Percentiles rank a stretch among this genome's conserved stretches.
Evolutionary conservation across 2,888 invertebrate species (phyloP).

Genomic region (Pandemis cinnamomeana): DNA sequence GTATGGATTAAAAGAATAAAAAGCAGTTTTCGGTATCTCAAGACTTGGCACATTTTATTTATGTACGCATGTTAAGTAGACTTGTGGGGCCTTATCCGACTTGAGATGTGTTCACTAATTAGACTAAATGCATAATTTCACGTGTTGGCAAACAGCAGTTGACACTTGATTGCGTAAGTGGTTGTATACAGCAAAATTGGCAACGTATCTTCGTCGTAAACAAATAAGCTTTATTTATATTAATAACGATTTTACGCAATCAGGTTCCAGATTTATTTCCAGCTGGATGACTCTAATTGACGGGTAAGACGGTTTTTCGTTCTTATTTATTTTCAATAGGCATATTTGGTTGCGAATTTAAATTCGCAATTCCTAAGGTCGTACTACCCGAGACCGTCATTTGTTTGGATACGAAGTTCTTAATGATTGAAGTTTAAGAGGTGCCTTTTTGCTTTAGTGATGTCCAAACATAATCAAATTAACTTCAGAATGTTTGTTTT

Average conservation of each 20-base stretch:
- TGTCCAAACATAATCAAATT: not conserved
- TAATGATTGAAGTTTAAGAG: not conserved
- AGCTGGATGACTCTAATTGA: too few relatives aligned
- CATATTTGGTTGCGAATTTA: not conserved
- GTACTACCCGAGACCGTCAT: slow-evolving; percentile 1
- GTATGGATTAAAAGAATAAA: too few relatives aligned
- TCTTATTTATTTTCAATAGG: not conserved
- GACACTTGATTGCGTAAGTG: slow-evolving; percentile 14
- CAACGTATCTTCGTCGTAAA: not conserved
- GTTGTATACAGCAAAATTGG: not conserved
- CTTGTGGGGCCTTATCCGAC: slow-evolving; percentile 2
- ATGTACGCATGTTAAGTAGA: not conserved
- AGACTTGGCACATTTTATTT: too few relatives aligned
- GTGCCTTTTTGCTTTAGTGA: not conserved
- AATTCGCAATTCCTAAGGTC: too few relatives aligned
- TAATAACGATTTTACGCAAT: not conserved
- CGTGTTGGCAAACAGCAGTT: slow-evolving; percentile 14
- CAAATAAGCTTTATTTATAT: not conserved
- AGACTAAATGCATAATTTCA: slow-evolving; percentile 3
- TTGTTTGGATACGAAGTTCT: not conserved
- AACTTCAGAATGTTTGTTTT: not conserved
- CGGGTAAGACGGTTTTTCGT: not conserved
- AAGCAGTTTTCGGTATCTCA: too few relatives aligned
- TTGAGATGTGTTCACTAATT: slow-evolving; percentile 23
- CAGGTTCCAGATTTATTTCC: not conserved